Conservation (phyloP, 2,797 vertebrate genomes). For the Artibeus jamaicensis region DNA sequence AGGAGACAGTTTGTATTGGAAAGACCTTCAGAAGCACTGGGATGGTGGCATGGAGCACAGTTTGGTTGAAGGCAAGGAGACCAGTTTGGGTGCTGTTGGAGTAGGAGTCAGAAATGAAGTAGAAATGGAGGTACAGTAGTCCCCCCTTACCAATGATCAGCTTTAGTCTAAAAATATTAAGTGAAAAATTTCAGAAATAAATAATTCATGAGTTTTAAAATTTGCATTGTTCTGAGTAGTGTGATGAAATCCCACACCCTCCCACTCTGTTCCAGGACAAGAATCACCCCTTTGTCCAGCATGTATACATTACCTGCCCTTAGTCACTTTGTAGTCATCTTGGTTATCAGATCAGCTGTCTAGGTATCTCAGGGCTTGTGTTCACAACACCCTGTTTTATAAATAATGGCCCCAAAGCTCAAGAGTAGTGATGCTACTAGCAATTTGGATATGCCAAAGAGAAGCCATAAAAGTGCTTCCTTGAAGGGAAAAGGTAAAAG, state of each 20-base stretch:
- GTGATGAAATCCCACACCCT: not conserved
- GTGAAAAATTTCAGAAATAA: not conserved
- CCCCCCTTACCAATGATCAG: not conserved
- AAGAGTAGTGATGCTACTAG: not conserved
- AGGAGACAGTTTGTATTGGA: not conserved
- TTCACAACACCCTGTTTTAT: not conserved
- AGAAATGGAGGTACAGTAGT: not conserved
- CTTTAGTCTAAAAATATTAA: not conserved
- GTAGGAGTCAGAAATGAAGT: not conserved
- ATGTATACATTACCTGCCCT: not conserved
- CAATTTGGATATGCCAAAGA: not conserved
- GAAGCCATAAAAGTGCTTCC: not conserved
- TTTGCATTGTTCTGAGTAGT: not conserved
- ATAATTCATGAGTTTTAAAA: not conserved
- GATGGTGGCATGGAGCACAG: no score
- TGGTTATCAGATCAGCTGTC: not conserved
- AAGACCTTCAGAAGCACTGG: not conserved
- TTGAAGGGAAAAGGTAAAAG: not conserved
- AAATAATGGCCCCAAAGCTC: not conserved
- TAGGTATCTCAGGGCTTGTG: not conserved
- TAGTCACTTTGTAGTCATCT: not conserved
- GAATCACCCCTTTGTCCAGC: not conserved
- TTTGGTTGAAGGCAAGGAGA: not conserved
- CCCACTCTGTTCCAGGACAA: not conserved
- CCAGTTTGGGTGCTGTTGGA: not conserved